Base-by-base conservation (phyloP, 2,888 invertebrate species). In the Xylophagus ater region DNA sequence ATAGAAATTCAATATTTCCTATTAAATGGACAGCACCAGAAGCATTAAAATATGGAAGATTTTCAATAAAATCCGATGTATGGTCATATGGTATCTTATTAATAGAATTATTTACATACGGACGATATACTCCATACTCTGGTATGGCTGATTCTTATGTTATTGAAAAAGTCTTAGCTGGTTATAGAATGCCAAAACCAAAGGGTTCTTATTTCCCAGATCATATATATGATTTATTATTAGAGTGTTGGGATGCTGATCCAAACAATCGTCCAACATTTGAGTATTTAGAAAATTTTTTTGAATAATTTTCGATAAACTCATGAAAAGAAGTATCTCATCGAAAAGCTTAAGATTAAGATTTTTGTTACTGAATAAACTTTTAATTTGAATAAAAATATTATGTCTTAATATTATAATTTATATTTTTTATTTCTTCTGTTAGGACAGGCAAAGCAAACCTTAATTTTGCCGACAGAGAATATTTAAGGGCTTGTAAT, bases 11-110 rank as follows among this genome's bases (percentile, higher is more conserved):
- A 2, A 74, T 94, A 46, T 97, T 98, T 69, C 98, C 98, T 0
- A 96, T 98, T 7, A 96, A 96, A 60, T 96, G 96, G 96, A 96
- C 96, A 2, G 92, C 94, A 2, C 94, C 94, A 0, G 94, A 94
- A 65, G 94, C 94, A 2, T 93, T 93, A 26, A 79, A 90, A 36
- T 90, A 89, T 60, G 90, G 90, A 31, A 76, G 83, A 58, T 98
- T 98, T 69, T 93, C 96, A 25, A 96, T 97, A 51, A 98, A 98
- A 67, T 94, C 93, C 29, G 98, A 98, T 64, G 96, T 98, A 1
- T 98, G 98, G 98, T 96, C 94, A 1, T 96, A 87, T 59, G 96
- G 93, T 34, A 89, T 96, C 49, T 68, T 96, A 9, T 69, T 96
- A 7, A 92, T 92, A 84, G 94, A 96, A 64, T 68, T 96, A 25